phyloP scores from a whole-genome alignment of 2,888 invertebrate genomes.

The Parnassius mnemosyne region DNA sequence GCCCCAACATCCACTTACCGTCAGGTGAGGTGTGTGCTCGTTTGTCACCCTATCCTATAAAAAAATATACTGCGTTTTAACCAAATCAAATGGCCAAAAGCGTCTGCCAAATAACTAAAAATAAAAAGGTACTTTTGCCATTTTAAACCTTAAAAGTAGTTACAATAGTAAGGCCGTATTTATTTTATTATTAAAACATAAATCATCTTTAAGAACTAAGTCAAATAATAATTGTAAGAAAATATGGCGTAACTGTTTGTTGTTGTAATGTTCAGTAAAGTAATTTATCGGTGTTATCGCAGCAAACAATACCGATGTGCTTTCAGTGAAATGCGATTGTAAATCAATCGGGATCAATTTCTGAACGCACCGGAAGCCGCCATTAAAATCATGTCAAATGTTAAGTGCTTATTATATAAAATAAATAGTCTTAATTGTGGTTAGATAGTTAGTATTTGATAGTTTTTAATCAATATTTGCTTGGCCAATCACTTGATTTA shows the following conservation, averaged over 20 bases:
- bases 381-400: slow-evolving; percentile 18
- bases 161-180: not conserved
- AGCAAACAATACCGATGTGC: slow-evolving; percentile 38
- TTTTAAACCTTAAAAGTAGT: not conserved
- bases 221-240: not conserved
- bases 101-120: too few relatives aligned
- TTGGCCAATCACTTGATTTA: too few relatives aligned
- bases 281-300: slow-evolving; percentile 24
- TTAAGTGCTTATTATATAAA: slow-evolving; percentile 5
- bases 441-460: not conserved
- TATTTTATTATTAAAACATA: not conserved
- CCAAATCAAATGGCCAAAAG: too few relatives aligned
- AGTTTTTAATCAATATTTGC: too few relatives aligned
- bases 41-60: too few relatives aligned
- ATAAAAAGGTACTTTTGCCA: too few relatives aligned
- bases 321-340: slow-evolving; percentile 35
- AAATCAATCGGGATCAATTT: slow-evolving; percentile 40
- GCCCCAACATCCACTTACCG: too few relatives aligned
- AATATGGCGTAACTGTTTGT: not conserved
- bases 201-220: not conserved
- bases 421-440: not conserved
- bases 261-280: not conserved
- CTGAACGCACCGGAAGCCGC: slow-evolving; percentile 23
- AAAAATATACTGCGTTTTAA: too few relatives aligned
- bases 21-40: too few relatives aligned